Conservation (phyloP, 2,113 vertebrate genomes). For the Rhea pennata region DNA sequence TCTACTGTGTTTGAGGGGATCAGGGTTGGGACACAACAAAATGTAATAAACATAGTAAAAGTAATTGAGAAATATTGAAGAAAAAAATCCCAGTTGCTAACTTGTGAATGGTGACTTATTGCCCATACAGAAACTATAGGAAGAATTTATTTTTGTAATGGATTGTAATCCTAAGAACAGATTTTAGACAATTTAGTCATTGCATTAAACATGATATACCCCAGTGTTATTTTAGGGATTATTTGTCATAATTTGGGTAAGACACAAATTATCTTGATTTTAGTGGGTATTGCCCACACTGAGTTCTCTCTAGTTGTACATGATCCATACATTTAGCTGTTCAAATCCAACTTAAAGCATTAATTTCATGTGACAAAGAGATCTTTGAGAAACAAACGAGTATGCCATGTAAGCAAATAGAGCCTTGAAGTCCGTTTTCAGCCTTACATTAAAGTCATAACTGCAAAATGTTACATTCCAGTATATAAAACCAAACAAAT, state of each 20-base stretch:
- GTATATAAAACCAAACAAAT: background rate
- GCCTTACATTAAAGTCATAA: background rate
- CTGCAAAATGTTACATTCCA: background rate
- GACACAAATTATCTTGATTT: background rate
- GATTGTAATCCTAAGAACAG: background rate
- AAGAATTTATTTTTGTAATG: background rate
- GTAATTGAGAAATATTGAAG: background rate
- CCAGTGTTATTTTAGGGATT: background rate
- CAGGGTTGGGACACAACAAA: background rate
- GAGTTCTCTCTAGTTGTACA: background rate
- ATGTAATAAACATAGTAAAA: background rate
- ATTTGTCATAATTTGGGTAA: background rate
- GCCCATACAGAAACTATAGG: background rate
- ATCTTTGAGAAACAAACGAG: background rate
- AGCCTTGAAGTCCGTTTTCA: background rate
- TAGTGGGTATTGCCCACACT: background rate
- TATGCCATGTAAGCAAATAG: background rate
- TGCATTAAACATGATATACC: background rate
- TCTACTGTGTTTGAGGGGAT: background rate
- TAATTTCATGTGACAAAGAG: background rate
- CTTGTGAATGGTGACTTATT: background rate
- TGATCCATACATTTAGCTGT: background rate
- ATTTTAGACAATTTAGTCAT: background rate
- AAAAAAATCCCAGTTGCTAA: background rate
- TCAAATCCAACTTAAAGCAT: background rate